phyloP scores from a whole-genome alignment of 2,113 vertebrate genomes.

The Triplophysa rosa region DNA sequence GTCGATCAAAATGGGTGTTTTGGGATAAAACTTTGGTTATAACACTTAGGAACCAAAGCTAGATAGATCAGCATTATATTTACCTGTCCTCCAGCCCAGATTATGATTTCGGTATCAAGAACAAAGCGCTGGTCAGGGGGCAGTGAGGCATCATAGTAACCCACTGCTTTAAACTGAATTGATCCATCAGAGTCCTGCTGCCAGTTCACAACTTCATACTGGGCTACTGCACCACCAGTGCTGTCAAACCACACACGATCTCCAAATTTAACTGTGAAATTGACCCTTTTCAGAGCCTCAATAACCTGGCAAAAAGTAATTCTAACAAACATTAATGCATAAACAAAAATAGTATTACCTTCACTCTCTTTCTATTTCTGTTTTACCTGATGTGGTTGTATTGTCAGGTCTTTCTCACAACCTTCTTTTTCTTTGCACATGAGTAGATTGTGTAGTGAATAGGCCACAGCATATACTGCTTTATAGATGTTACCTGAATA shows the following conservation, averaged over 20 bases:
- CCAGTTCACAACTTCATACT: too few species aligned
- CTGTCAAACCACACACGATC: slow-evolving; percentile 72
- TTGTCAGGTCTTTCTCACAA: slow-evolving; percentile 58
- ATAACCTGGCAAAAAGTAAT: slow-evolving; percentile 51
- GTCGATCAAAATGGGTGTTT: too few species aligned
- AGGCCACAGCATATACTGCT: slow-evolving; percentile 53
- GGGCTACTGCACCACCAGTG: background rate
- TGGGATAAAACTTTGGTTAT: too few species aligned
- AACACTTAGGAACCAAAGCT: too few species aligned
- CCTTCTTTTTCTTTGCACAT: slow-evolving; percentile 56
- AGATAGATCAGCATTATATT: too few species aligned
- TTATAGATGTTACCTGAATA: slow-evolving; percentile 58
- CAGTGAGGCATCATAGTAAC: slow-evolving; percentile 64
- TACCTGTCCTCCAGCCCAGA: slow-evolving; percentile 57
- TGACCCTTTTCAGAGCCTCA: slow-evolving; percentile 53
- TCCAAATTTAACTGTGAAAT: slow-evolving; percentile 65
- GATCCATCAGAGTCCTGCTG: too few species aligned
- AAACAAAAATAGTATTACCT: slow-evolving; percentile 57
- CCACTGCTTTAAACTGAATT: too few species aligned
- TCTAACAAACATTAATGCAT: slow-evolving; percentile 55
- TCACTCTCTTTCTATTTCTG: background rate
- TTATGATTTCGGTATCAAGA: slow-evolving; percentile 62
- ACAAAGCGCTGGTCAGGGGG: slow-evolving; percentile 65
- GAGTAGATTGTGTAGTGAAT: slow-evolving; percentile 67
- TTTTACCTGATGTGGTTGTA: slow-evolving; percentile 68